Evolutionary conservation across 2,797 vertebrate genomes (phyloP).

Genomic region (Neoniphon sammara): DNA sequence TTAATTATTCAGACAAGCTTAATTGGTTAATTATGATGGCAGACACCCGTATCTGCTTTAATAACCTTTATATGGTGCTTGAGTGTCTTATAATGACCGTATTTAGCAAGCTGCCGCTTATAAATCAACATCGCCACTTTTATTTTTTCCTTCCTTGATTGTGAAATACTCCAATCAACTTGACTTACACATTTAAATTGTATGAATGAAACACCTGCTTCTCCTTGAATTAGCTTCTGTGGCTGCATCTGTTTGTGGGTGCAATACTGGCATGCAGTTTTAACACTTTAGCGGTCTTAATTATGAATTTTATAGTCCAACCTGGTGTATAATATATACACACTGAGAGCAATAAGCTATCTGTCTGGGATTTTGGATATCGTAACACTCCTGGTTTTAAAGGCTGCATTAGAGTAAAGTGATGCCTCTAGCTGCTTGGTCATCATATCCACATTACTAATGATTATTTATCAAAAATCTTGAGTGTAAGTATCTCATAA

Average conservation of each 20-base stretch:
- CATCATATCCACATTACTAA: too few relatives aligned
- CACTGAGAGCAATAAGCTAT: constrained; percentile 26
- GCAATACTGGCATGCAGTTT: constrained; percentile 9
- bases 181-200: constrained; percentile 32
- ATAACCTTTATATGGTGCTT: constrained; percentile 36
- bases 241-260: constrained; percentile 21
- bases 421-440: too few relatives aligned
- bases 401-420: too few relatives aligned
- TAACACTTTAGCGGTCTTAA: constrained; percentile 15
- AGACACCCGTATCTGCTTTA: constrained; percentile 50
- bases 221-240: constrained; percentile 41
- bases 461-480: too few relatives aligned
- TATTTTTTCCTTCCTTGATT: constrained; percentile 19
- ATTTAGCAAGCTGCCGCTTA: constrained; percentile 49
- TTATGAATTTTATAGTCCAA: constrained; percentile 23
- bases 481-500: too few relatives aligned
- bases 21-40: constrained; percentile 68
- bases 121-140: constrained; percentile 37
- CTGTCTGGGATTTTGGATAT: too few relatives aligned
- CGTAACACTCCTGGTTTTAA: too few relatives aligned
- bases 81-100: constrained; percentile 49
- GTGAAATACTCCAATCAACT: constrained; percentile 51
- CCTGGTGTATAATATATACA: constrained; percentile 7
- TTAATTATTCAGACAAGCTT: constrained; percentile 64
- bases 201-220: constrained; percentile 58